Base-by-base conservation (phyloP, 2,888 invertebrate genomes). In the Actias luna region DNA sequence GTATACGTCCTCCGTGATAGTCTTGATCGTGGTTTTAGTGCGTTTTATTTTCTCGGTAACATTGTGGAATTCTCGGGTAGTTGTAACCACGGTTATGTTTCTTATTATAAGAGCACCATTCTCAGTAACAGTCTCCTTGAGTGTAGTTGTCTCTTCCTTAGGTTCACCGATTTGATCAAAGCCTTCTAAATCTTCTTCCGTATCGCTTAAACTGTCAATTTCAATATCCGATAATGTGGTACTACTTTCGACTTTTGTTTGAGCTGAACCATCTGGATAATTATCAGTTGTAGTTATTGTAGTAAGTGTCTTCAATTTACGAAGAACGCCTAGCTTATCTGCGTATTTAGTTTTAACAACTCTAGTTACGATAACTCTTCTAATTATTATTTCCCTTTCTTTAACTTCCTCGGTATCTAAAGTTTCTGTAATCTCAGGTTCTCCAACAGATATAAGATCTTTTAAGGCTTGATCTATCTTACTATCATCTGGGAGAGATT, bases 181-280 rank as follows among this genome's bases (percentile, higher is more conserved):
- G 14, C 80, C 86, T 65, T 76, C 74, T 22, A 77, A 69, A 60
- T 75, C 72, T 60, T 73, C 76, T 36, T 72, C 68, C 62, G 67
- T 62, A 42, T 84, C 77, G 27, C 66, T 64, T 62, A 75, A 79
- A 52, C 79, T 78, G 63, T 83, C 80, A 16, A 67, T 63, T 66
- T 84, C 82, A 62, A 90, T 82, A 67, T 92, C 89, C 18, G 81
- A 80, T 46, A 93, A 69, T 31, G 84, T 80, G 12, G 88, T 88
- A 67, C 81, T 90, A 35, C 80, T 87, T 60, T 92, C 92, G 27
- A 88, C 80, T 71, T 88, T 89, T 1, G 87, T 87, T 39, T 78
- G 82, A 10, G 88, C 85, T 8, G 92, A 92, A 46, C 92, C 90
- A 67, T 93, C 93, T 18, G 93, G 92, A 67, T 89, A 92, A 60